Base-by-base conservation (phyloP, 2,113 vertebrate species). In the Urocynchramus pylzowi region DNA sequence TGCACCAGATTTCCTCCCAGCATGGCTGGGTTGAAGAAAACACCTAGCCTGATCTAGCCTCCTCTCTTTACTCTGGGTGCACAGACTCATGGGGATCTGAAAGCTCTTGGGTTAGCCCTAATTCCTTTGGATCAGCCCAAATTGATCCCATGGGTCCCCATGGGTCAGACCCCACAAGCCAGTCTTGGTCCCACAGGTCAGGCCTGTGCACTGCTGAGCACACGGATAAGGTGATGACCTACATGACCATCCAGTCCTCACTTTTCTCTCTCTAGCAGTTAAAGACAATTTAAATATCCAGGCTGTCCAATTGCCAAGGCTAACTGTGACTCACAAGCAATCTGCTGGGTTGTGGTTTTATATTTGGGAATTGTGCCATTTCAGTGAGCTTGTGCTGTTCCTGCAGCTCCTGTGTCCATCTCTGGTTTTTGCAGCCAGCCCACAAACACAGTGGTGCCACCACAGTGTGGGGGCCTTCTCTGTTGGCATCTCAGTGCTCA, bases 281-380 rank as follows among this genome's bases (percentile, higher is more conserved):
- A 41, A 80, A 87, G 37, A 79, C 41, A 64, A 30, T 30, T 37
- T 74, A 14, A 89, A 65, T 13, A 50, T 76, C 82, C 26, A 22
- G 31, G n/a, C 79, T 85, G 70, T 78, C 67, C 39, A 10, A 26
- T 80, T 80, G 21, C 67, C 41, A 85, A 94, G 61, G 68, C 75
- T 84, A 93, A 92, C 89, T 35, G 17, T 91, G 86, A 92, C 73
- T 90, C 85, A 91, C 64, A 86, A 97, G 50, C 41, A 80, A 3
- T 60, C 65, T 76, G 20, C 21, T 69, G 22, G 31, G 5, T 47
- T 84, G 84, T 69, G 42, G 74, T 16, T 90, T 94, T 53, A 13
- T 49, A 22, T 76, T 49, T 80, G 67, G 81, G 64, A 91, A 52
- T 26, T 5, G 1, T 68, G 57, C 42, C 63, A 44, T 67, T 85